These are phyloP conservation scores for Tapera naevia DNA, from an alignment of 2,797 vertebrate species.

Conservation along the genomic window DNA sequence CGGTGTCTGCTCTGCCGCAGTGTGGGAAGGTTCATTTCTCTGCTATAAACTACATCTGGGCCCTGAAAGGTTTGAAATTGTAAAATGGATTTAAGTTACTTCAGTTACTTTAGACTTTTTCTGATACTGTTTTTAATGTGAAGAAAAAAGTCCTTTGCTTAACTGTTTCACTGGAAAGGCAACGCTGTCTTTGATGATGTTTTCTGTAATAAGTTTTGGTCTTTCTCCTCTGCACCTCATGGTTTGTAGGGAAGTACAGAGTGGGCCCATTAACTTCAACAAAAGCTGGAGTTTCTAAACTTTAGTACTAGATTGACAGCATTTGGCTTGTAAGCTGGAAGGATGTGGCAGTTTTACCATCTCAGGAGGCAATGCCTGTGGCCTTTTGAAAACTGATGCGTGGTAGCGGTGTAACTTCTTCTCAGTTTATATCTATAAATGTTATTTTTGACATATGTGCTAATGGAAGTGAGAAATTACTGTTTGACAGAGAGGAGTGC, in stretches of 20 bases:
- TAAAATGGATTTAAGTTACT: not conserved
- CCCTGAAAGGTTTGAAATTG: not conserved
- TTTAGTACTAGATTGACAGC: too few species aligned
- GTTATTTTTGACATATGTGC: not conserved
- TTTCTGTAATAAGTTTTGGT: not conserved
- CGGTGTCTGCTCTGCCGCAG: not conserved
- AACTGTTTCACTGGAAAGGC: not conserved
- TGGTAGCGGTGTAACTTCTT: not conserved
- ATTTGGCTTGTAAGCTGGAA: not conserved
- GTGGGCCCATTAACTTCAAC: not conserved
- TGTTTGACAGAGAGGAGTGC: not conserved
- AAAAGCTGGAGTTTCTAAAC: not conserved
- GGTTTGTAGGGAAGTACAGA: not conserved
- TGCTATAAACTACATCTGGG: not conserved
- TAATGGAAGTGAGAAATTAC: not conserved
- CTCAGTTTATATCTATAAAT: not conserved
- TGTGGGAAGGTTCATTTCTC: not conserved
- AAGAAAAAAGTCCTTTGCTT: not conserved
- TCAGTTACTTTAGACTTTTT: not conserved
- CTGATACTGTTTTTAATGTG: not conserved
- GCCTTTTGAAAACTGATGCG: not conserved
- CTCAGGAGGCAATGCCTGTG: not conserved
- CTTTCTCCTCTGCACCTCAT: not conserved
- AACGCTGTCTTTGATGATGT: not conserved
- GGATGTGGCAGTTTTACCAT: not conserved